Base-by-base conservation (phyloP, 2,113 vertebrate genomes). In the Gorsachius goisagi region DNA sequence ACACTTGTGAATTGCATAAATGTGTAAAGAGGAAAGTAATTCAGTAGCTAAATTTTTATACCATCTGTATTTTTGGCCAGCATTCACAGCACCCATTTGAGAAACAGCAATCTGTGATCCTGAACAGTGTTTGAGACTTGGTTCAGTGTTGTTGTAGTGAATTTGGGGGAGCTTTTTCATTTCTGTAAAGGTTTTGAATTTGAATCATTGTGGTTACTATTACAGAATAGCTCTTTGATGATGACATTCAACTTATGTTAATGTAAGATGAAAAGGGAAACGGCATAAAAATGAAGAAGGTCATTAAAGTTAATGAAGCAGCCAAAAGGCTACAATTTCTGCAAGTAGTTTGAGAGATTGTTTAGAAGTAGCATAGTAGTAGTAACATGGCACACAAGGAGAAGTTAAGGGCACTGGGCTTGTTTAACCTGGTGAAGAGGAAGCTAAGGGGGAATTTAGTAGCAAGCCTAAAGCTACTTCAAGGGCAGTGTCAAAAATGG, bases 271-370 rank as follows among this genome's bases (percentile, higher is more conserved):
- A 85, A 75, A 93, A 93, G 60, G 56, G 49, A 83, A 88, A 59
- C 67, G 69, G 41, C 59, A 45, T 88, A 26, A 92, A 88, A 95
- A 64, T 27, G 26, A 59, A 35, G 44, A 26, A 75, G 58, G 89
- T 88, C 62, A 52, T 96, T 83, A 56, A 92, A 79, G 79, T 72
- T 95, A 84, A 86, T 82, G 89, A 59, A 90, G 85, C 67, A 85
- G 83, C 82, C 79, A 88, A 83, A 96, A 93, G 79, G 71, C 75
- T 83, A 60, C 86, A 79, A 92, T 93, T 97, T 88, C 62, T 92
- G 32, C 20, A 64, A 45, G 62, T 37, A 55, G 44, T 59, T 63
- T 53, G 64, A 81, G 81, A 91, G 37, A 13, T 50, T 75, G 41
- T 85, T 88, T 73, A 82, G 74, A 59, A 58, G 53, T 66, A 72